Evolutionary conservation across 1,140 invertebrate species (phyloP), one percentile per base, ranked within the genome.

Genomic region (Pseudomyrmex pallidus): DNA sequence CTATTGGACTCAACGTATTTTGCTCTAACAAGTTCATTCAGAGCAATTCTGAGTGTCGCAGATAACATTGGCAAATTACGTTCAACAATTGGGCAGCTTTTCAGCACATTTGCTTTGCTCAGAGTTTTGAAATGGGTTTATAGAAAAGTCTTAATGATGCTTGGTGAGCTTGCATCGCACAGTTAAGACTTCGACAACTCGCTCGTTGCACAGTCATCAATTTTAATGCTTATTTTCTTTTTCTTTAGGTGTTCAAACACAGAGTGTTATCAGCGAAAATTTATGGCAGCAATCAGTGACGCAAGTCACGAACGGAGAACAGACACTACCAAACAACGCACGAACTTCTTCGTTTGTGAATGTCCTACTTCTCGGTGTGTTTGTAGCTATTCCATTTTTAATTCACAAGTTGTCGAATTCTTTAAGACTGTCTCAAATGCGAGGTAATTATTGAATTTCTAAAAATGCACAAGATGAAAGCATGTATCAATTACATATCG

Each of bases 1-100:
- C 99, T 99, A 97, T 93, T 99, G 48, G 99, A 99, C 91, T 99
- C 98, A 15, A 99, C 98, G 82, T 99, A 98, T 92, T 97, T 98
- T 93, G 98, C 99, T 20, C 96, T 99, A 88, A 98, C 98, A 13
- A 99, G 97, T 93, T 99, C 98, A 7, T 99, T 99, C 92, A 95
- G 97, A 90, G 98, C 99, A 61, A 98, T 99, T 86, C 94, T 99
- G 52, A 98, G 98, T 70, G 98, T 99, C 1, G 98, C 98, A 50
- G 98, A 99, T 86, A 99, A 99, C 94, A 97, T 99, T 94, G 97
- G 97, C 5, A 94, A 97, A 85, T 93, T 99, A 68, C 96, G 97
- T 74, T 95, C 96, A 12, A 96, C 99, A 86, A 96, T 99, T 91
- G 96, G 96, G 22, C 97, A 98, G 86, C 95, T 99, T 77, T 96